phyloP scores from a whole-genome alignment of 2,113 vertebrate species.

The western clawed frog (Xenopus tropicalis) region DNA sequence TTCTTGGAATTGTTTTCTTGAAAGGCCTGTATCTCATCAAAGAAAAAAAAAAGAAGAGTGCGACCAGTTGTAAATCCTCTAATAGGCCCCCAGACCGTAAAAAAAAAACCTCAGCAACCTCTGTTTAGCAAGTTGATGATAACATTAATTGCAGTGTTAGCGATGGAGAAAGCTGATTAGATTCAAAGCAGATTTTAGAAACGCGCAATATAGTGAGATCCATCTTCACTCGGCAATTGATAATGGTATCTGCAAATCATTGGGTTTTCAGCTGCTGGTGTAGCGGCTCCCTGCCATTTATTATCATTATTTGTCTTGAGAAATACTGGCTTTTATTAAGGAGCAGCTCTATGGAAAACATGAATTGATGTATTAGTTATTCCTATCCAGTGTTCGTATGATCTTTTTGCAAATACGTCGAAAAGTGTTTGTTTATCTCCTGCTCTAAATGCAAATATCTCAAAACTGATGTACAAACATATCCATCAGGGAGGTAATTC shows the following conservation, averaged over 20 bases:
- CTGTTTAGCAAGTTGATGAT: conserved; percentile 26
- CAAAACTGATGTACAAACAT: too few relatives aligned
- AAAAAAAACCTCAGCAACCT: conserved; percentile 18
- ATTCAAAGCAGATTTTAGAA: conserved; percentile 16
- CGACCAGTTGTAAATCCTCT: conserved; percentile 3
- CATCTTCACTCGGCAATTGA: conserved; percentile 3
- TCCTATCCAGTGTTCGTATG: too few relatives aligned
- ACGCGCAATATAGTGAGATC: background rate
- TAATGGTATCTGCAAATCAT: conserved; percentile 28
- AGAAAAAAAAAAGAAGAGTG: background rate
- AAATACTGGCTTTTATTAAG: too few relatives aligned
- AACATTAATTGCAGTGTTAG: conserved; percentile 21
- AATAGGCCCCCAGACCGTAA: conserved; percentile 3
- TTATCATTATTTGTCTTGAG: too few relatives aligned
- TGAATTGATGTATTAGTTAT: too few relatives aligned
- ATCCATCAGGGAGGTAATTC: too few relatives aligned
- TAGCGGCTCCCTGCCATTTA: conserved; percentile 4
- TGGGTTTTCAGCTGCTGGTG: conserved; percentile 8
- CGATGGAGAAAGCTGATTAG: background rate
- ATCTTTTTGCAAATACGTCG: too few relatives aligned
- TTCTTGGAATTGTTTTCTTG: conserved; percentile 5
- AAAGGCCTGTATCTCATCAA: conserved; percentile 19
- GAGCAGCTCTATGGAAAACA: too few relatives aligned
- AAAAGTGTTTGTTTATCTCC: too few relatives aligned
- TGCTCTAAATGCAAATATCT: too few relatives aligned